These are phyloP conservation scores for Liodrosophila aerea DNA, from an alignment of 2,888 invertebrate genomes.

Conservation along the genomic window DNA sequence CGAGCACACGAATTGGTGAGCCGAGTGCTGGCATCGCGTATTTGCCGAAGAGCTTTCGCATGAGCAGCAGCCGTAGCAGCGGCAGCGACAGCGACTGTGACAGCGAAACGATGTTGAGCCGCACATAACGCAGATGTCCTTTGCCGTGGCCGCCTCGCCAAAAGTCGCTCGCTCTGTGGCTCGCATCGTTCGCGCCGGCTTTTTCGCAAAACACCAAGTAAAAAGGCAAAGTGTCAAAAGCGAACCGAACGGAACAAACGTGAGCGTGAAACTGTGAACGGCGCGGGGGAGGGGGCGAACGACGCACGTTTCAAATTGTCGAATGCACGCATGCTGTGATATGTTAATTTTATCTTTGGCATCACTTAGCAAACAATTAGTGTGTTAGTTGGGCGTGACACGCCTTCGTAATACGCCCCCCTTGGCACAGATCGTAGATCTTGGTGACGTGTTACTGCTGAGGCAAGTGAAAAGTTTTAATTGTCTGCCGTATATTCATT, in stretches of 20 bases:
- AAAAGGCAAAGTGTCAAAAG: background rate
- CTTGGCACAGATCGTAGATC: background rate
- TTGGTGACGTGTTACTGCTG: slow-evolving; percentile 19
- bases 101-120: slow-evolving; percentile 22
- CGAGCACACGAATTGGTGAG: slow-evolving; percentile 5
- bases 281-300: slow-evolving; percentile 1
- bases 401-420: slow-evolving; percentile 14
- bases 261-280: background rate
- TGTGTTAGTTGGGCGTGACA: slow-evolving; percentile 39
- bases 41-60: slow-evolving; percentile 33
- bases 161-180: slow-evolving; percentile 20
- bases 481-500: slow-evolving; percentile 70
- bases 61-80: slow-evolving; percentile 13
- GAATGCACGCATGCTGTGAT: slow-evolving; percentile 59
- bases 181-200: slow-evolving; percentile 53
- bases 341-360: slow-evolving; percentile 68
- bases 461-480: slow-evolving; percentile 75
- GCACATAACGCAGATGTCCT: slow-evolving; percentile 78
- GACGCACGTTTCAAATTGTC: slow-evolving; percentile 17
- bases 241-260: background rate
- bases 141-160: slow-evolving; percentile 71
- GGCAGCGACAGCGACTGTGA: slow-evolving; percentile 4
- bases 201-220: slow-evolving; percentile 7
- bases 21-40: slow-evolving; percentile 38
- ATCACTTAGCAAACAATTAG: slow-evolving; percentile 70